Evolutionary conservation across 2,797 vertebrate species (phyloP).

Genomic region (Myotis myotis): DNA sequence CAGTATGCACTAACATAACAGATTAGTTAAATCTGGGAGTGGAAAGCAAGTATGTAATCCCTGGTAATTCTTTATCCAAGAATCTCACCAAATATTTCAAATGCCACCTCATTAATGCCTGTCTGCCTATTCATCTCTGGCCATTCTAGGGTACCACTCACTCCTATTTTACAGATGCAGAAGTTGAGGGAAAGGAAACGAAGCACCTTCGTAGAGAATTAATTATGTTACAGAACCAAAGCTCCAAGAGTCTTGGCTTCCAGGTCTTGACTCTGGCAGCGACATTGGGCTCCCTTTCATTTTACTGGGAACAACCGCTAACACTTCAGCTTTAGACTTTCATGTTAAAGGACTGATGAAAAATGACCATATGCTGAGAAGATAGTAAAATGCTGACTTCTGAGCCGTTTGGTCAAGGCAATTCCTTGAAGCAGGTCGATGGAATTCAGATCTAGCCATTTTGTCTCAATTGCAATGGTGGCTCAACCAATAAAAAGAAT

Average conservation of each 20-base stretch:
- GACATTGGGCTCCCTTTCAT: neutral
- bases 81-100: neutral
- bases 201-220: neutral
- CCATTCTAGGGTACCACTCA: neutral
- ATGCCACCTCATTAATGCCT: neutral
- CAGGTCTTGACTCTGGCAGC: neutral
- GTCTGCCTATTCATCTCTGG: neutral
- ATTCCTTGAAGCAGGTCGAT: slow-evolving; percentile 42
- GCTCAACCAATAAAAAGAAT: neutral
- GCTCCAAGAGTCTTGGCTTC: neutral
- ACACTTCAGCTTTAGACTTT: slow-evolving; percentile 33
- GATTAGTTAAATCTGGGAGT: neutral
- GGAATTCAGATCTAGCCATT: slow-evolving; percentile 24
- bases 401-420: slow-evolving; percentile 21
- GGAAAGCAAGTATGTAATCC: neutral
- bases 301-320: slow-evolving; percentile 8
- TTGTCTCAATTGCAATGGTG: neutral
- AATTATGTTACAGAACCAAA: neutral
- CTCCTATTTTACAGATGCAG: neutral
- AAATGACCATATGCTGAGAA: slow-evolving; percentile 12
- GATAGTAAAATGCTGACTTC: slow-evolving; percentile 24
- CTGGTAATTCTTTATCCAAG: neutral
- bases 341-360: neutral
- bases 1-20: neutral
- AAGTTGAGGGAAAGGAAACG: neutral